Evolutionary conservation across 2,113 vertebrate genomes (phyloP), one percentile per base, ranked within the genome.

Genomic region (Corythornis cristatus): DNA sequence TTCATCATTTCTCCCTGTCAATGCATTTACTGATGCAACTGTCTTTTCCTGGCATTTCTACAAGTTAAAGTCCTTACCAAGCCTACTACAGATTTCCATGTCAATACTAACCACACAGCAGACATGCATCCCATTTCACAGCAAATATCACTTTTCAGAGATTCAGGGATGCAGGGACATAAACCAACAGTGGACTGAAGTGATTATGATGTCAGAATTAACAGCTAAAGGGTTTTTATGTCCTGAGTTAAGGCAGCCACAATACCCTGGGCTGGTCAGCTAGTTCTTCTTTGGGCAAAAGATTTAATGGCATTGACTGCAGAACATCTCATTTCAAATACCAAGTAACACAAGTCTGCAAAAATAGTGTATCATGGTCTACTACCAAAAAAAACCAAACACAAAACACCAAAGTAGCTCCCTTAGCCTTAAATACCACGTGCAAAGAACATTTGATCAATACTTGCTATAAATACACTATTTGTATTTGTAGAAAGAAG

Each of bases 401-500:
- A 15, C 66, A 31, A 83, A 93, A 94, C 90, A 96, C 83, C 93
- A 97, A 96, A 93, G 96, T 89, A 96, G 93, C 94, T 91, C 64
- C 80, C 75, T 94, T 96, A 92, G 31, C 70, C 83, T 97, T 97
- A 97, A 97, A 97, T 95, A 95, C 93, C 95, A 97, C 31, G 94
- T 96, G 91, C 88, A 94, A 95, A 98, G 89, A 96, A 97, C 75
- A 90, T 70, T 37, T 72, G 83, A 89, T 97, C 96, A 86, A 95
- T 91, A 78, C 95, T 96, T 96, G 90, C 95, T 93, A 97, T 97
- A 98, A 97, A 97, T 97, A 97, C 89, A 85, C 89, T 35, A 84
- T 58, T 76, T 80, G 57, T 94, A 94, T 94, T 94, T 95, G 57
- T 58, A 96, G 88, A 96, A 96, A 97, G 91, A 96, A 97, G 96